These are phyloP conservation scores for Maccullochella peelii DNA, from an alignment of 2,113 vertebrate species.

Conservation along the genomic window DNA sequence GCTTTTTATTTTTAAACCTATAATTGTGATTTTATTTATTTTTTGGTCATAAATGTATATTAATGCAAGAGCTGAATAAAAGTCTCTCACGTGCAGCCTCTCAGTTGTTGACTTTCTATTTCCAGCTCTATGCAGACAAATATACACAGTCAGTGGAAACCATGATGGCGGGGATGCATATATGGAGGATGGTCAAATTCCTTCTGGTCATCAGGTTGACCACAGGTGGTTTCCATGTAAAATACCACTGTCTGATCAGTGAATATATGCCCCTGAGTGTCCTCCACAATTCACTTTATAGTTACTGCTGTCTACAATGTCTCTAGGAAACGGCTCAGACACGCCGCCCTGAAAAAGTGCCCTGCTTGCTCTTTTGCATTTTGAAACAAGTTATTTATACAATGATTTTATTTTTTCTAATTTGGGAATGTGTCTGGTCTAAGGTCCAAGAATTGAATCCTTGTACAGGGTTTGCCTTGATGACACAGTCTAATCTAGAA, in stretches of 20 bases:
- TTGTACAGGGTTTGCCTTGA: conserved; percentile 41
- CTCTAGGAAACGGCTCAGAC: conserved; percentile 68
- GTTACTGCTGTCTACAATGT: conserved; percentile 54
- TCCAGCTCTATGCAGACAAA: conserved; percentile 58
- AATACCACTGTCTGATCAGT: conserved; percentile 72
- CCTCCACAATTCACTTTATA: conserved; percentile 66
- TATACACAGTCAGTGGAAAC: conserved; percentile 71
- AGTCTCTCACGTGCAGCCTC: conserved; percentile 42
- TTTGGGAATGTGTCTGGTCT: conserved; percentile 51
- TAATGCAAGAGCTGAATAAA: conserved; percentile 36
- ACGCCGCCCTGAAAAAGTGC: conserved; percentile 62
- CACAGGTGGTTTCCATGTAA: conserved; percentile 75
- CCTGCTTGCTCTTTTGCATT: conserved; percentile 61
- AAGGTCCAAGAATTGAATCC: conserved; percentile 47
- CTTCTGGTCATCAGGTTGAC: conserved; percentile 64
- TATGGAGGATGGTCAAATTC: conserved; percentile 58
- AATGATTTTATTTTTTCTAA: conserved; percentile 61
- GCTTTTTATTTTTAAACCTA: conserved; percentile 43
- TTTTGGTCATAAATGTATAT: conserved; percentile 36
- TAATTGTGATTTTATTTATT: conserved; percentile 42
- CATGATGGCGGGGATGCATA: conserved; percentile 50
- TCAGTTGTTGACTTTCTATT: conserved; percentile 70
- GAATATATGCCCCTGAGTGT: conserved; percentile 57
- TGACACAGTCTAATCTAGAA: conserved; percentile 40
- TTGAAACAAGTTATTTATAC: conserved; percentile 68